These are phyloP conservation scores for Hippocampus zosterae DNA, from an alignment of 2,113 vertebrate species.

Conservation along the genomic window DNA sequence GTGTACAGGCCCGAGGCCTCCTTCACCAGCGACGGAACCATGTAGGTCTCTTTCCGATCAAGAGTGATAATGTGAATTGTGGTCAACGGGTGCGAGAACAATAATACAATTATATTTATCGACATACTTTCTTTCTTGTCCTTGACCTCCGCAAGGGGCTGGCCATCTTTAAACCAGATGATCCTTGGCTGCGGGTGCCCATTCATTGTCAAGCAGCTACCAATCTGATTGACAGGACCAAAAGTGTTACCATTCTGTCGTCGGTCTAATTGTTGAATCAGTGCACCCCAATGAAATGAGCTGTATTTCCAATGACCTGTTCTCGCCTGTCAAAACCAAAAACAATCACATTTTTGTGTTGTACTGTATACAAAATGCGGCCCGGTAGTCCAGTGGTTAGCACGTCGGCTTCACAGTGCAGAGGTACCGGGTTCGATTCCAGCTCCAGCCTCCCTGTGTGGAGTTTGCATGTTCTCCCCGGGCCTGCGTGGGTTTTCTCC, in stretches of 20 bases:
- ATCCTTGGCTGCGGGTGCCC: constrained; percentile 75
- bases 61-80: neutral
- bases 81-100: neutral
- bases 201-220: constrained; percentile 71
- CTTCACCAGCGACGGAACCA: constrained; percentile 69
- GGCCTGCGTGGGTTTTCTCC: no score
- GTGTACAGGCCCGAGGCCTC: constrained; percentile 80
- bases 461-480: no score
- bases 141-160: constrained; percentile 63
- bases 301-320: no score
- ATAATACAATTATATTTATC: neutral
- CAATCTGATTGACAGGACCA: constrained; percentile 52
- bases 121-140: constrained; percentile 69
- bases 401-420: no score
- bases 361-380: no score
- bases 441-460: no score
- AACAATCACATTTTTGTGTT: no score
- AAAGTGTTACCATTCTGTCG: neutral
- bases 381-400: no score
- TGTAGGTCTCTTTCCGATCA: constrained; percentile 64
- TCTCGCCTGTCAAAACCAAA: no score
- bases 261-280: no score
- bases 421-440: no score
- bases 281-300: no score
- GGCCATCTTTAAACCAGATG: constrained; percentile 77